These are phyloP conservation scores for Tragulus kanchil DNA, from an alignment of 2,113 vertebrate species.

Conservation along the genomic window DNA sequence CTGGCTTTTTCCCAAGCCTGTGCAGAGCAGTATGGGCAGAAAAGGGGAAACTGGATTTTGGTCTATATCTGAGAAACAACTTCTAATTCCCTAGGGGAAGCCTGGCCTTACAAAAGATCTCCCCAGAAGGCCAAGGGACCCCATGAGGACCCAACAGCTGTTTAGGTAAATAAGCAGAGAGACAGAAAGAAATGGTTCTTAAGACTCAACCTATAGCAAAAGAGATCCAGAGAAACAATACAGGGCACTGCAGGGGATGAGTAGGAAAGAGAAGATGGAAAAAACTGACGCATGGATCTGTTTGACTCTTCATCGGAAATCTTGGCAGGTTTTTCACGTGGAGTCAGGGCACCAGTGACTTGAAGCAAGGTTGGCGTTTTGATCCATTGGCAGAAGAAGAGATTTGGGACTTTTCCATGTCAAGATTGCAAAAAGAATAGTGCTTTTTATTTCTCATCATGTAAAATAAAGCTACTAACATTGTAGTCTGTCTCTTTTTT, in stretches of 20 bases:
- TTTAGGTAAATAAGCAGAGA: slow-evolving; percentile 32
- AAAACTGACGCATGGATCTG: not conserved
- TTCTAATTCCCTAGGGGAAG: not conserved
- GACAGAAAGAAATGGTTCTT: not conserved
- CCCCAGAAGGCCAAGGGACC: not conserved
- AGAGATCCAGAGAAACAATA: not conserved
- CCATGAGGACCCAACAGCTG: not conserved
- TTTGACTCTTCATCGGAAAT: not conserved
- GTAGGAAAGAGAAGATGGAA: not conserved
- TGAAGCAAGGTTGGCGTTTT: slow-evolving; percentile 28
- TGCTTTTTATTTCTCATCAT: not conserved
- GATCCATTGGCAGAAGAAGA: slow-evolving; percentile 11
- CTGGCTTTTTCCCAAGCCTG: not conserved
- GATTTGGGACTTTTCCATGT: not conserved
- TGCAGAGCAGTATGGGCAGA: not conserved
- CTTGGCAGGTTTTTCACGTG: not conserved
- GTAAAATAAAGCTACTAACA: not conserved
- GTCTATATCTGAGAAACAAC: not conserved
- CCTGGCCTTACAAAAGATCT: not conserved
- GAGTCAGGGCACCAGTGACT: not conserved
- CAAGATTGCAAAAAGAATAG: not conserved
- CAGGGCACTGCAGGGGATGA: not conserved
- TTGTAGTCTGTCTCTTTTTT: not conserved
- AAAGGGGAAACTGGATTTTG: not conserved
- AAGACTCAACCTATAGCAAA: not conserved